Evolutionary conservation across 2,113 vertebrate genomes (phyloP).

Genomic region (Microcebus ravelobensis): DNA sequence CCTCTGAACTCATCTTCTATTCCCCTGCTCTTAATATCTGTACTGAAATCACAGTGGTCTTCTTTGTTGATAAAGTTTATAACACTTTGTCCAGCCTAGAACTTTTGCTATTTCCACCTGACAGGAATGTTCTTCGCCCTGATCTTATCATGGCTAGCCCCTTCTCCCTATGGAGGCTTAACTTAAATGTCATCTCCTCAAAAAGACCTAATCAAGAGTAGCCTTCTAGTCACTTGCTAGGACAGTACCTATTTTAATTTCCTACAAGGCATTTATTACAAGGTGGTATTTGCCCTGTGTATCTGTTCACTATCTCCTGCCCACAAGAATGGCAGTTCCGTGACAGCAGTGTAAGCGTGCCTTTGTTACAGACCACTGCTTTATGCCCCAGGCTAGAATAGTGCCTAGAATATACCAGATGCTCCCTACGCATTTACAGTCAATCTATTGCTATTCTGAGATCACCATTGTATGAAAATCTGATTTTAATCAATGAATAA

Average conservation of each 20-base stretch:
- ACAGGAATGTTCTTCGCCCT: conserved; percentile 6
- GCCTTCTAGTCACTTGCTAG: not conserved
- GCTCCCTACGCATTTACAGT: not conserved
- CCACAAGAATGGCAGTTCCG: not conserved
- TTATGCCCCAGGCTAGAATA: not conserved
- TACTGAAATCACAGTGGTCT: not conserved
- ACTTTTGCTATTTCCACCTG: conserved; percentile 28
- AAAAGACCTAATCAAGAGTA: not conserved
- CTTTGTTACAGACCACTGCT: not conserved
- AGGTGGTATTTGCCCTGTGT: not conserved
- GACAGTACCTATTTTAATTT: not conserved
- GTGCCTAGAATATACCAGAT: not conserved
- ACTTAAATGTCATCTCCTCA: not conserved
- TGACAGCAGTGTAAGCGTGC: not conserved
- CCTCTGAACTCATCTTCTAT: not conserved
- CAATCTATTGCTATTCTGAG: not conserved
- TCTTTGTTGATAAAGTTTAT: conserved; percentile 42
- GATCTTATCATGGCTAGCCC: not conserved
- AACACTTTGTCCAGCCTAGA: not conserved
- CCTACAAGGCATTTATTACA: not conserved
- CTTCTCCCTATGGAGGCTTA: not conserved
- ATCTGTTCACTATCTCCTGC: not conserved
- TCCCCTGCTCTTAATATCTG: not conserved
- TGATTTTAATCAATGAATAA: conserved; percentile 37
- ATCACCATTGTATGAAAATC: not conserved